Conservation (phyloP, 2,797 vertebrate species). For the Sphaeramia orbicularis region DNA sequence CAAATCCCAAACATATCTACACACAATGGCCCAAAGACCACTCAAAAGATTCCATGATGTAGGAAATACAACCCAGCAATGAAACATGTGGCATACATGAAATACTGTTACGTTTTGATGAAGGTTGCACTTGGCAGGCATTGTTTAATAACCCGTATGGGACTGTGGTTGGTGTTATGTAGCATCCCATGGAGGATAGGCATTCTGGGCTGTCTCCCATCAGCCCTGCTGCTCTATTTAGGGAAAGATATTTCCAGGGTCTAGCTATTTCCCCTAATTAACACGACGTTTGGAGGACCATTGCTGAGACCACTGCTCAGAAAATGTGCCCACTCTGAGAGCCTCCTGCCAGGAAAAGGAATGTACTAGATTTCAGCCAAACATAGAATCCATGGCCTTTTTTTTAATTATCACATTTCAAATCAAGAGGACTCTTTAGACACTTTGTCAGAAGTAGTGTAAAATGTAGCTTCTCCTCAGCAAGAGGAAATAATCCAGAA, state of each 20-base stretch:
- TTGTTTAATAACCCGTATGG: conserved; percentile 52
- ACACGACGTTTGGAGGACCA: conserved; percentile 68
- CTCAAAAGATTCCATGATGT: conserved; percentile 18
- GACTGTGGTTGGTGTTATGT: conserved; percentile 61
- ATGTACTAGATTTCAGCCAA: conserved; percentile 61
- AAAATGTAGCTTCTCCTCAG: conserved; percentile 10
- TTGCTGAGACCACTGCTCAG: conserved; percentile 61
- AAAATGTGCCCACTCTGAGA: conserved; percentile 62
- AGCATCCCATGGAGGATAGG: conserved; percentile 57
- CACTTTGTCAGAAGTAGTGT: conserved; percentile 11
- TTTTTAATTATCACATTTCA: conserved; percentile 59
- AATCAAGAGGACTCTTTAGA: conserved; percentile 29
- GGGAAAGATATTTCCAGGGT: conserved; percentile 78
- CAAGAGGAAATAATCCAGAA: conserved; percentile 19
- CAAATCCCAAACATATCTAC: neutral
- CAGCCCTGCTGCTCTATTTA: conserved; percentile 78
- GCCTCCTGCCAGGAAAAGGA: conserved; percentile 56
- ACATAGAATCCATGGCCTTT: conserved; percentile 50
- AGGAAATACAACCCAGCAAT: conserved; percentile 36
- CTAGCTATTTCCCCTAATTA: conserved; percentile 80
- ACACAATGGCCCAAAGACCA: conserved; percentile 10
- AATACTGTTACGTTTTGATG: conserved; percentile 57
- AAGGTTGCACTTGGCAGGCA: conserved; percentile 43
- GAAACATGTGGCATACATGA: conserved; percentile 53
- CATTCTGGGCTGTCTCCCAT: conserved; percentile 67